These are phyloP conservation scores for Ophioninae sp. DNA, from an alignment of 2,888 invertebrate genomes.

Conservation along the genomic window DNA sequence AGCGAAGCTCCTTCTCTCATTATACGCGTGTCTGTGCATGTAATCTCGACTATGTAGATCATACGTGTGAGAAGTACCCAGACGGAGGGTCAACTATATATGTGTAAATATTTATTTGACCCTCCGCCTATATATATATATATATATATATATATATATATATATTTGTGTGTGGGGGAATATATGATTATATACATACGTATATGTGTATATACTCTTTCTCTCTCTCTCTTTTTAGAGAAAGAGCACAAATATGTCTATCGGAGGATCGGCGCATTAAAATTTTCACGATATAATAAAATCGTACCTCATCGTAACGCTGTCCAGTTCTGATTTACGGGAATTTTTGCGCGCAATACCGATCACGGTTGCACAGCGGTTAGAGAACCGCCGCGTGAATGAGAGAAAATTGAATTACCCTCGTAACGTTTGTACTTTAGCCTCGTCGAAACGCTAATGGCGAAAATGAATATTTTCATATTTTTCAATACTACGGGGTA, in stretches of 20 bases:
- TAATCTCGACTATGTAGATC: neutral
- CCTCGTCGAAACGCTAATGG: neutral
- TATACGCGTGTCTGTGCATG: neutral
- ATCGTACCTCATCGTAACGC: constrained; percentile 57
- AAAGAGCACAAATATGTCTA: constrained; percentile 46
- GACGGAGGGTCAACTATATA: neutral
- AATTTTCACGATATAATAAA: constrained; percentile 61
- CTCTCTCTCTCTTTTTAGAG: neutral
- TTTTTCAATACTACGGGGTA: neutral
- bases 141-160: neutral
- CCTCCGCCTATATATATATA: neutral
- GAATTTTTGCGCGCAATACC: constrained; percentile 29
- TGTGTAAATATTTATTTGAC: neutral
- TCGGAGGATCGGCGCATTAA: constrained; percentile 55
- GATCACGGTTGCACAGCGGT: constrained; percentile 4
- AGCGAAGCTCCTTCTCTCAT: constrained; percentile 44
- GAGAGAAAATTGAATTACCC: constrained; percentile 52
- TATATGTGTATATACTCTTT: too few species aligned
- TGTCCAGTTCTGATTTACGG: constrained; percentile 57
- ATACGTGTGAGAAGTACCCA: neutral
- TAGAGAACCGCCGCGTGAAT: constrained; percentile 22
- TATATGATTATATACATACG: neutral
- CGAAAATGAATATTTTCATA: neutral
- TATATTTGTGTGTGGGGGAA: neutral
- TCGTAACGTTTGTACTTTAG: constrained; percentile 20